Conservation (phyloP, 1,140 invertebrate species). For the Ladona fulva region DNA sequence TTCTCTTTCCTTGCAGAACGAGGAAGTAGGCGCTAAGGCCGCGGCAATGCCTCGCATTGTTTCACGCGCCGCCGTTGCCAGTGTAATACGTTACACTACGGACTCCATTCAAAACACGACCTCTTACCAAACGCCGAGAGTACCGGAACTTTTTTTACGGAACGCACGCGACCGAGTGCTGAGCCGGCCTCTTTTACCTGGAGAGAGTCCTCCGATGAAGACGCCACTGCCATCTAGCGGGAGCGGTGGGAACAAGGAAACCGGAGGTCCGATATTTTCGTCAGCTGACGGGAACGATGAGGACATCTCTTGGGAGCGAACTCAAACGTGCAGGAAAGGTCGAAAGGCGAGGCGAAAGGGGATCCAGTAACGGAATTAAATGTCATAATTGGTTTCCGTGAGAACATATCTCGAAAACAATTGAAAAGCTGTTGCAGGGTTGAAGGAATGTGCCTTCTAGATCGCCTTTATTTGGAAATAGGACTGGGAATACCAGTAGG, state of each 20-base stretch:
- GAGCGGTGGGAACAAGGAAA: not conserved
- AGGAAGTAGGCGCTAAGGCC: not conserved
- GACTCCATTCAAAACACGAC: not conserved
- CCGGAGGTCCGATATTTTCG: not conserved
- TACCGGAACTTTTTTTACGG: slow-evolving; percentile 2
- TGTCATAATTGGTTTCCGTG: no score
- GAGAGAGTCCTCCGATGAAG: not conserved
- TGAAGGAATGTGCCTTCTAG: no score
- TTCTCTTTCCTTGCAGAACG: not conserved
- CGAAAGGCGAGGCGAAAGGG: no score
- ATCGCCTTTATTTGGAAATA: no score
- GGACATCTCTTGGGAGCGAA: not conserved
- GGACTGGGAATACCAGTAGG: no score
- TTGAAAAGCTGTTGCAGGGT: no score
- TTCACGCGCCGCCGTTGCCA: not conserved
- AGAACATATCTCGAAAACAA: no score
- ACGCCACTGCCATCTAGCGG: not conserved
- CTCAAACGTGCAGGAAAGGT: not conserved
- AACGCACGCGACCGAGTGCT: not conserved
- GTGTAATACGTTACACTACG: not conserved
- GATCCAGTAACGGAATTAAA: no score
- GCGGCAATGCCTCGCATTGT: not conserved
- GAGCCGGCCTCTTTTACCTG: not conserved
- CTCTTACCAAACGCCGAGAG: not conserved
- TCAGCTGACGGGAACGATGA: not conserved